A percentile compares a stretch with the other conserved stretches of the same genome.
Conservation (phyloP, 2,797 vertebrate species). For the Melanogrammus aeglefinus region DNA sequence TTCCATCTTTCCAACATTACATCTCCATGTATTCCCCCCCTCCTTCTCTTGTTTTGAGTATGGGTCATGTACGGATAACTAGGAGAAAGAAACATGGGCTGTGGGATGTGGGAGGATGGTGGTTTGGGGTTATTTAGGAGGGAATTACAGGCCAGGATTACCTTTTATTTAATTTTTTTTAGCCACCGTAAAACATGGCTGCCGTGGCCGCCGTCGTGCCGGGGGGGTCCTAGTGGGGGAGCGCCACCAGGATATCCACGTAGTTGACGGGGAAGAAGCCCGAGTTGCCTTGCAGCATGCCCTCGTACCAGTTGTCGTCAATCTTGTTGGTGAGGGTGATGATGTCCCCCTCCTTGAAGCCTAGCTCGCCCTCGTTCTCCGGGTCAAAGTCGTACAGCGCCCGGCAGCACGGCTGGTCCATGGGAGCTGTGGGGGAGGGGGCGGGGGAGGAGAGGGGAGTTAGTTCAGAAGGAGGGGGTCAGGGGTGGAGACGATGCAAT, state of each 20-base stretch:
- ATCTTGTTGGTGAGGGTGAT: constrained; percentile 98
- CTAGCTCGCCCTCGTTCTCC: constrained; percentile 96
- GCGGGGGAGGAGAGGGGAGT: background rate
- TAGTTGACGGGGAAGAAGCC: constrained; percentile 99
- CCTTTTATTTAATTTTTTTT: background rate
- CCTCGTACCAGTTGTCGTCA: constrained; percentile 99
- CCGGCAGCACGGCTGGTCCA: constrained; percentile 97
- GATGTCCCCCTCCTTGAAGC: constrained; percentile 97
- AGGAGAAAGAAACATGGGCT: constrained; percentile 47
- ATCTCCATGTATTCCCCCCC: constrained; percentile 37
- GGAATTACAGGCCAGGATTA: background rate
- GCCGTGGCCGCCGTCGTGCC: constrained; percentile 5
- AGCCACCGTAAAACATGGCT: constrained; percentile 27
- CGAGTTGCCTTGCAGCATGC: constrained; percentile 93
- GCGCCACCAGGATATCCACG: constrained; percentile 92
- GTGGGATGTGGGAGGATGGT: background rate
- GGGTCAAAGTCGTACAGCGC: constrained; percentile 97
- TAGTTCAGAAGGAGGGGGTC: background rate
- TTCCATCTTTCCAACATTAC: constrained; percentile 29
- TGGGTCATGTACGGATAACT: constrained; percentile 53
- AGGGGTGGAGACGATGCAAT: background rate
- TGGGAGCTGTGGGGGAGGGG: constrained; percentile 63
- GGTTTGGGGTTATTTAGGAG: background rate
- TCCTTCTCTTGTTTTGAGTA: constrained; percentile 34
- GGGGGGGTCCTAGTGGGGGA: constrained; percentile 83